A percentile compares a stretch with the other conserved stretches of the same genome.
Evolutionary conservation across 2,888 invertebrate species (phyloP).

Genomic region (Drosophila formosana): DNA sequence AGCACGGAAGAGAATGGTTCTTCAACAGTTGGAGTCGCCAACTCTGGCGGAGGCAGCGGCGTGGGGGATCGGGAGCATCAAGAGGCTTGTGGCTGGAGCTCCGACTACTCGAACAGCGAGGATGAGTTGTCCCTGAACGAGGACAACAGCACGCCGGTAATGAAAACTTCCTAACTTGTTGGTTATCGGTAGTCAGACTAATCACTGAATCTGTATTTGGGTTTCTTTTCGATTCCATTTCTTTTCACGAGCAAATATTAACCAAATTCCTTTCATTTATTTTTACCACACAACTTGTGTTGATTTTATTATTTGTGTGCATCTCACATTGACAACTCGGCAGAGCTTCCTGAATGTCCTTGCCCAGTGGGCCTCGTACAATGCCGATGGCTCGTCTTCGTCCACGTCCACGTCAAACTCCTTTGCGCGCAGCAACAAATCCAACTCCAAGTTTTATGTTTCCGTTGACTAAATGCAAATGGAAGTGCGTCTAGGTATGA

Average conservation of each 20-base stretch:
- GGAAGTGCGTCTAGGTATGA: conserved; percentile 50
- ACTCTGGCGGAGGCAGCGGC: conserved; percentile 58
- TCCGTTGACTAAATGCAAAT: conserved; percentile 82
- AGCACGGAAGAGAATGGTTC: conserved; percentile 82
- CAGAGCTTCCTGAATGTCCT: conserved; percentile 83
- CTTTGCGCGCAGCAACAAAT: conserved; percentile 83
- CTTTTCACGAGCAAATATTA: conserved; percentile 70
- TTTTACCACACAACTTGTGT: not conserved
- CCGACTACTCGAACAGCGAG: conserved; percentile 95
- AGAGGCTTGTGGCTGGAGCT: conserved; percentile 93
- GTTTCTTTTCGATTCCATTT: conserved; percentile 47
- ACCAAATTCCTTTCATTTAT: conserved; percentile 28
- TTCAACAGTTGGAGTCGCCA: conserved; percentile 52
- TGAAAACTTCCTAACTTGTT: conserved; percentile 50
- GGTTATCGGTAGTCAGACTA: conserved; percentile 10
- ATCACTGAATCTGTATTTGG: conserved; percentile 6
- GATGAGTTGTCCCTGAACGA: conserved; percentile 92
- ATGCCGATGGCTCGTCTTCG: conserved; percentile 72
- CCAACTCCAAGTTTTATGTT: conserved; percentile 85
- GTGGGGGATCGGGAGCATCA: conserved; percentile 85
- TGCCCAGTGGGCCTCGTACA: conserved; percentile 83
- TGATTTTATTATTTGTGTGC: conserved; percentile 17
- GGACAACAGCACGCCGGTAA: conserved; percentile 87
- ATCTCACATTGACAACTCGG: conserved; percentile 16
- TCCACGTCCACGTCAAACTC: conserved; percentile 57